Conservation (phyloP, 2,113 vertebrate species). For the Phalacrocorax pelagicus region DNA sequence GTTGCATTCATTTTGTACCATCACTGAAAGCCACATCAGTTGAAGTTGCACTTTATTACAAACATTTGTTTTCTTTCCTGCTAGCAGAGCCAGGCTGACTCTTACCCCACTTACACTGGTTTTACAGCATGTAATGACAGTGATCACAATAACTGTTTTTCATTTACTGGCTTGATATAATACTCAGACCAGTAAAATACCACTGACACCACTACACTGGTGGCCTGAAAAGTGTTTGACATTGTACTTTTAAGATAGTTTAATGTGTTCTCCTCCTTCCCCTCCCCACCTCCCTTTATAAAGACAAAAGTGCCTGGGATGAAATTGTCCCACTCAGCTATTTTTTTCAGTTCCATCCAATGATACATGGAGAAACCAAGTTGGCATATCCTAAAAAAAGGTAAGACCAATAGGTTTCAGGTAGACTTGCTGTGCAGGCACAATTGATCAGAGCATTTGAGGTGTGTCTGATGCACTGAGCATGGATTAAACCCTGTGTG, state of each 20-base stretch:
- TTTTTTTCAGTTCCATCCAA: neutral
- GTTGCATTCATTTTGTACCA: neutral
- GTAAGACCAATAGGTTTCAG: neutral
- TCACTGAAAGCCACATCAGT: neutral
- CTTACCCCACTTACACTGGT: neutral
- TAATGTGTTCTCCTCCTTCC: neutral
- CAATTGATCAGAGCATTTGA: neutral
- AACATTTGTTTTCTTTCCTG: slow-evolving; percentile 34
- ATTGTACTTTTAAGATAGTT: neutral
- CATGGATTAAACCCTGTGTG: neutral
- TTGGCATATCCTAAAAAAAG: neutral
- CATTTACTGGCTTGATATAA: neutral
- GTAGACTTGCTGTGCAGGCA: neutral
- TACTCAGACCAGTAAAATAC: neutral
- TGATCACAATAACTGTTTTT: neutral
- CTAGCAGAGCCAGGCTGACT: neutral
- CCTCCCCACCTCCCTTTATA: neutral
- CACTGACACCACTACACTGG: neutral
- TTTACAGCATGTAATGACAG: neutral
- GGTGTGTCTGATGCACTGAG: neutral
- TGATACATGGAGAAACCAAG: neutral
- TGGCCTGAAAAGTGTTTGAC: neutral
- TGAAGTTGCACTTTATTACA: neutral
- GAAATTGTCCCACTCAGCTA: neutral
- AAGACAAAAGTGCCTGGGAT: neutral